These are phyloP conservation scores for Acrobasis suavella DNA, from an alignment of 2,888 invertebrate genomes.

Conservation along the genomic window DNA sequence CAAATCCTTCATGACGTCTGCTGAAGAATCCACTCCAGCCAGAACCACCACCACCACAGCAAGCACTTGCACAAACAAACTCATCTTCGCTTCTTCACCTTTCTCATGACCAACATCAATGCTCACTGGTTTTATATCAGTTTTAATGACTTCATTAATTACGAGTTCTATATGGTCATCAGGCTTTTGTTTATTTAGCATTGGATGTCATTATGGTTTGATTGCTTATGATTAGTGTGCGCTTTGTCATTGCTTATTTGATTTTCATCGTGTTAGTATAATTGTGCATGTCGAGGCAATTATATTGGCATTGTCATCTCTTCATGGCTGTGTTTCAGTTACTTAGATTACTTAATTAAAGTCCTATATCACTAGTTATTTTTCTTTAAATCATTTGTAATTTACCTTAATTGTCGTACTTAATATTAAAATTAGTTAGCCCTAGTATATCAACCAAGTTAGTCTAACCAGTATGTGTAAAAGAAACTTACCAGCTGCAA, in stretches of 20 bases:
- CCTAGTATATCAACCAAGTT: too few species aligned
- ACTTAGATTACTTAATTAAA: too few species aligned
- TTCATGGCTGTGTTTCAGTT: too few species aligned
- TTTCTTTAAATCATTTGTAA: too few species aligned
- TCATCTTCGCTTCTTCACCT: conserved; percentile 8
- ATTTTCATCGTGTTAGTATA: not conserved
- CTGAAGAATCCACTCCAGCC: conserved; percentile 41
- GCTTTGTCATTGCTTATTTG: conserved; percentile 1
- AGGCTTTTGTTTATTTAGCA: not conserved
- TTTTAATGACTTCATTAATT: conserved; percentile 11
- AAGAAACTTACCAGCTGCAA: too few species aligned
- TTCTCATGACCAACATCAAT: not conserved
- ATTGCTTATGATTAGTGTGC: not conserved
- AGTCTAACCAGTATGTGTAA: too few species aligned
- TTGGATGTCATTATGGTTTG: not conserved
- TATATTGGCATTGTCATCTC: not conserved
- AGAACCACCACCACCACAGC: conserved; percentile 35
- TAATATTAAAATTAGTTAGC: too few species aligned
- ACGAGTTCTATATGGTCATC: not conserved
- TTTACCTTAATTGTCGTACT: too few species aligned
- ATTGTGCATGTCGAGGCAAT: not conserved
- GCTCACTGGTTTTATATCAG: conserved; percentile 5
- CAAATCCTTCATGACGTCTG: conserved; percentile 48
- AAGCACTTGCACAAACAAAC: conserved; percentile 25
- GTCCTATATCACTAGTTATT: too few species aligned